A percentile compares a stretch with the other conserved stretches of the same genome.
Conservation (phyloP, 2,797 vertebrate species). For the Malurus leucopterus region DNA sequence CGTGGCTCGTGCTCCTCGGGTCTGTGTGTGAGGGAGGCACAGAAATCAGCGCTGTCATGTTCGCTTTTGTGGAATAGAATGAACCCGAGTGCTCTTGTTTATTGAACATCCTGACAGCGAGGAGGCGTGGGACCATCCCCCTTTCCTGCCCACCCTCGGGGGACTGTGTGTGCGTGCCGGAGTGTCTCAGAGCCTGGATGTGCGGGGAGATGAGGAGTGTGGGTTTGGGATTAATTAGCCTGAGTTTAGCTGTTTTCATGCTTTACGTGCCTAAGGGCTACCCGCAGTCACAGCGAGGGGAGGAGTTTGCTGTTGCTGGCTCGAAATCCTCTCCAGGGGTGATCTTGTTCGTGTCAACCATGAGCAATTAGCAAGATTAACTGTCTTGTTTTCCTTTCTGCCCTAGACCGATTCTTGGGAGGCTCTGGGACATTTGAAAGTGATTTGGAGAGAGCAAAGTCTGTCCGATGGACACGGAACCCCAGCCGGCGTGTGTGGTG, state of each 20-base stretch:
- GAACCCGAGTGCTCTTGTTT: background rate
- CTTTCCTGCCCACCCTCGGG: background rate
- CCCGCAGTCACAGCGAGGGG: slow-evolving; percentile 41
- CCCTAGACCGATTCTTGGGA: slow-evolving; percentile 37
- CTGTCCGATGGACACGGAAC: slow-evolving; percentile 78
- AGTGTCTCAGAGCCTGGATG: background rate
- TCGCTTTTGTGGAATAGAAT: background rate
- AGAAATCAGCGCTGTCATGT: accelerated
- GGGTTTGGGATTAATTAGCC: slow-evolving; percentile 60
- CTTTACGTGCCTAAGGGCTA: slow-evolving; percentile 56
- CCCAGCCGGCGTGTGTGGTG: slow-evolving; percentile 59
- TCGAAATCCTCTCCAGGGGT: slow-evolving; percentile 52
- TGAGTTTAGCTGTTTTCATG: slow-evolving; percentile 35
- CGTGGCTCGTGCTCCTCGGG: background rate
- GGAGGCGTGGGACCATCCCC: background rate
- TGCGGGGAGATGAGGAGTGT: background rate
- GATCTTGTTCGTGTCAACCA: slow-evolving; percentile 45
- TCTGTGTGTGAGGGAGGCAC: background rate
- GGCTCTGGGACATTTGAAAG: slow-evolving; percentile 44
- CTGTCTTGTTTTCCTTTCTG: slow-evolving; percentile 34
- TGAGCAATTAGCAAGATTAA: slow-evolving; percentile 58
- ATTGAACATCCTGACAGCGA: background rate
- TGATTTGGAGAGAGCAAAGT: slow-evolving; percentile 23
- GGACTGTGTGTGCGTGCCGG: slow-evolving; percentile 25
- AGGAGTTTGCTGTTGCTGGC: slow-evolving; percentile 52